Conservation (phyloP, 2,888 invertebrate species). For the Lepas anatifera region DNA sequence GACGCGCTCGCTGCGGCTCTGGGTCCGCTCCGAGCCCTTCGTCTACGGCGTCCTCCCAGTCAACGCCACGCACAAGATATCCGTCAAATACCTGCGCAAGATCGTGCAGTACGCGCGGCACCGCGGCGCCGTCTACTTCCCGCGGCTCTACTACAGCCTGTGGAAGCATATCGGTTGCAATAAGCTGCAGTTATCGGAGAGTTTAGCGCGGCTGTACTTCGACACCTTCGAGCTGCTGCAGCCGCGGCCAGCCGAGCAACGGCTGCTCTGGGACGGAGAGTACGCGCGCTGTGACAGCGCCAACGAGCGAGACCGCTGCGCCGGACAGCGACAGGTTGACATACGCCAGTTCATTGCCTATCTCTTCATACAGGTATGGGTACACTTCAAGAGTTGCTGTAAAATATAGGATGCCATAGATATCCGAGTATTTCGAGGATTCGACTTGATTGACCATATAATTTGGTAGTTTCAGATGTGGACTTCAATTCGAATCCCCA, state of each 20-base stretch:
- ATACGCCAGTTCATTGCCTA: not conserved
- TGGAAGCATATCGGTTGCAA: slow-evolving; percentile 6
- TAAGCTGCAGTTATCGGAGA: not conserved
- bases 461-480: too few species aligned
- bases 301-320: not conserved
- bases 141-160: not conserved
- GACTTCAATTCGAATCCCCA: too few species aligned
- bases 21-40: not conserved
- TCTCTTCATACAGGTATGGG: not conserved
- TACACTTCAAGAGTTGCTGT: too few species aligned
- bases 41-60: not conserved
- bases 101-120: not conserved
- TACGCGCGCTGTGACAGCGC: not conserved
- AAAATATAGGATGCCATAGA: too few species aligned
- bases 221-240: slow-evolving; percentile 3
- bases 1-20: not conserved
- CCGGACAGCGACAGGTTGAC: not conserved
- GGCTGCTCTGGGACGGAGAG: not conserved
- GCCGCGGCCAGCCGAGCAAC: not conserved
- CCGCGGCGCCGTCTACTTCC: not conserved
- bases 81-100: slow-evolving; percentile 5
- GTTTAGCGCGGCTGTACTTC: not conserved
- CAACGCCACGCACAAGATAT: slow-evolving; percentile 2
- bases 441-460: too few species aligned
- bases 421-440: too few species aligned